Conservation (phyloP, 2,888 invertebrate genomes). For the Xestia ashworthii region DNA sequence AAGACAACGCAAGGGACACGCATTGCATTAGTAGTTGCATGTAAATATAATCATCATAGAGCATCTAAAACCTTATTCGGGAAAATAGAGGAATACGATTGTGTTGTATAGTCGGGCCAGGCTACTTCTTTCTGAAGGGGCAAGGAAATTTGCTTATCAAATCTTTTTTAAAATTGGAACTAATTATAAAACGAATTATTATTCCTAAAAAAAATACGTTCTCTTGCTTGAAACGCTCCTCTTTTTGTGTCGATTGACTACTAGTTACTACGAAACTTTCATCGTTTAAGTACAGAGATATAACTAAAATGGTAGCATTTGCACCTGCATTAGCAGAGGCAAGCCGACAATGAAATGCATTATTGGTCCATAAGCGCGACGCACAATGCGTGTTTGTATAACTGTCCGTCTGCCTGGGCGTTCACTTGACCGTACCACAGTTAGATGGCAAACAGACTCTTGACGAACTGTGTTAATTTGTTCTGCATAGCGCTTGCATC, state of each 20-base stretch:
- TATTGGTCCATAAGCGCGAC: conserved; percentile 84
- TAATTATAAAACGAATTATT: not conserved
- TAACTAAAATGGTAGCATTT: conserved; percentile 74
- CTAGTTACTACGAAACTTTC: conserved; percentile 7
- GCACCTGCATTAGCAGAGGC: conserved; percentile 81
- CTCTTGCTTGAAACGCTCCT: not conserved
- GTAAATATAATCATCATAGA: not conserved
- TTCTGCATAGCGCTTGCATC: conserved; percentile 84
- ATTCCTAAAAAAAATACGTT: not conserved
- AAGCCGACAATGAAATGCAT: conserved; percentile 86
- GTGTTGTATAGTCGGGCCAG: not conserved
- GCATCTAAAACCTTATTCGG: not conserved
- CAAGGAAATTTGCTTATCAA: not conserved
- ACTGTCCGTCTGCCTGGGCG: conserved; percentile 84
- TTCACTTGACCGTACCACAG: conserved; percentile 87
- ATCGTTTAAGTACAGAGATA: conserved; percentile 14
- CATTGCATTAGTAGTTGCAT: not conserved
- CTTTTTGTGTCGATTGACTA: not conserved
- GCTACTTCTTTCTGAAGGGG: too few relatives aligned
- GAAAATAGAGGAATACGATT: not conserved
- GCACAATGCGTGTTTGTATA: conserved; percentile 87
- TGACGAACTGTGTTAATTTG: conserved; percentile 87
- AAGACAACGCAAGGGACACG: not conserved
- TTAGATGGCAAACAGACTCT: conserved; percentile 86
- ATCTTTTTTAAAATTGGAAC: not conserved